Evolutionary conservation across 2,797 vertebrate species (phyloP).

Genomic region (Morus bassanus): DNA sequence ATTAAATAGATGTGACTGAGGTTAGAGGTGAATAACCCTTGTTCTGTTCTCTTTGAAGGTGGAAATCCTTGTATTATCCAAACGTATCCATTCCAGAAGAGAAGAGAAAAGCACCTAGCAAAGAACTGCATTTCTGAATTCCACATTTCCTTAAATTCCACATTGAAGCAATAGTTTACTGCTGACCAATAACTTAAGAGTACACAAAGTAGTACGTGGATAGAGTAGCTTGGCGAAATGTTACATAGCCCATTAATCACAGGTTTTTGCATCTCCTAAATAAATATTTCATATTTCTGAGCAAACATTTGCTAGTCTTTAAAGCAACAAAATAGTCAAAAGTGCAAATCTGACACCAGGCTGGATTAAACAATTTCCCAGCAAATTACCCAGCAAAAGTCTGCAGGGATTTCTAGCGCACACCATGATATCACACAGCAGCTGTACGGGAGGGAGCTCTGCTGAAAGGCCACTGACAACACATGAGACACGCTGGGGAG

Average conservation of each 20-base stretch:
- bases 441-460: not conserved
- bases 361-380: not conserved
- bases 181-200: not conserved
- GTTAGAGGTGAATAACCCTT: not conserved
- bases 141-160: not conserved
- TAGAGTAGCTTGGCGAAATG: not conserved
- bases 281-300: not conserved
- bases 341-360: not conserved
- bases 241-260: not conserved
- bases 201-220: not conserved
- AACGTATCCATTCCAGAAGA: not conserved
- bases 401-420: not conserved
- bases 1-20: not conserved
- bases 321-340: constrained; percentile 12
- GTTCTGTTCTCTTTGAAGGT: not conserved
- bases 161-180: not conserved
- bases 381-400: not conserved
- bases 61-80: not conserved
- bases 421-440: constrained; percentile 43
- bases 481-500: not conserved
- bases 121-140: not conserved
- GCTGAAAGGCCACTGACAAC: constrained; percentile 52
- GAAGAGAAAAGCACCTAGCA: not conserved
- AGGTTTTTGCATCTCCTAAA: not conserved
- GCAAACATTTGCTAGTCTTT: not conserved